Conservation (phyloP, 2,113 vertebrate genomes). For the Saguinus midas region DNA sequence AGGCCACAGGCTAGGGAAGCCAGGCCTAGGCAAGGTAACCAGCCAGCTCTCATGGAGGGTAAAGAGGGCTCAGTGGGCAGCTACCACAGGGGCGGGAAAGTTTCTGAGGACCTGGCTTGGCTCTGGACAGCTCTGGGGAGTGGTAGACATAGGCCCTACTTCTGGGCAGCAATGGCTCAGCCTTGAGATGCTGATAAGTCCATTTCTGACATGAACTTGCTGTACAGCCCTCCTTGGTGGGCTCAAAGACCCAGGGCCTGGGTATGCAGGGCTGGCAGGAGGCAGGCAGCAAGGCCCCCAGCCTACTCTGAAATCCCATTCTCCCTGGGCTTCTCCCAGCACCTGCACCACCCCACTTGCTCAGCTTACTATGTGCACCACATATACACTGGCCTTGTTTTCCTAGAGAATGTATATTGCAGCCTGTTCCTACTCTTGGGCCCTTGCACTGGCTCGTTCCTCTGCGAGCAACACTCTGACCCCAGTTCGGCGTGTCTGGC, state of each 20-base stretch:
- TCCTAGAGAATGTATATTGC: no score
- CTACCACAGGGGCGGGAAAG: neutral
- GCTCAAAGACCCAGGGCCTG: neutral
- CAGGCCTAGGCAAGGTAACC: neutral
- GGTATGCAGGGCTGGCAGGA: neutral
- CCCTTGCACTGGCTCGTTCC: no score
- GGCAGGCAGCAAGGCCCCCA: neutral
- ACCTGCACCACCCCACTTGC: neutral
- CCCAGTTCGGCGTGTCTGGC: neutral
- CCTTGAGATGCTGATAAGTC: neutral
- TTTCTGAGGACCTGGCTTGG: no score
- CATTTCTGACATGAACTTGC: neutral
- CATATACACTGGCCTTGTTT: neutral
- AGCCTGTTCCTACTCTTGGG: no score
- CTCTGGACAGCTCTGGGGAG: neutral
- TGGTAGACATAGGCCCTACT: no score
- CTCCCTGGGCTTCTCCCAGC: neutral
- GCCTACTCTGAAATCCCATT: neutral
- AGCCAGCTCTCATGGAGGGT: neutral
- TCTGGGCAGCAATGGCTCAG: neutral
- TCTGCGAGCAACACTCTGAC: neutral
- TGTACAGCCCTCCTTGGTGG: neutral
- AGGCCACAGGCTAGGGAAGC: neutral
- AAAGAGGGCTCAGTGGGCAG: neutral
- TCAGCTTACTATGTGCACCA: neutral